These are phyloP conservation scores for Ondatra zibethicus DNA, from an alignment of 2,113 vertebrate genomes.

Conservation along the genomic window DNA sequence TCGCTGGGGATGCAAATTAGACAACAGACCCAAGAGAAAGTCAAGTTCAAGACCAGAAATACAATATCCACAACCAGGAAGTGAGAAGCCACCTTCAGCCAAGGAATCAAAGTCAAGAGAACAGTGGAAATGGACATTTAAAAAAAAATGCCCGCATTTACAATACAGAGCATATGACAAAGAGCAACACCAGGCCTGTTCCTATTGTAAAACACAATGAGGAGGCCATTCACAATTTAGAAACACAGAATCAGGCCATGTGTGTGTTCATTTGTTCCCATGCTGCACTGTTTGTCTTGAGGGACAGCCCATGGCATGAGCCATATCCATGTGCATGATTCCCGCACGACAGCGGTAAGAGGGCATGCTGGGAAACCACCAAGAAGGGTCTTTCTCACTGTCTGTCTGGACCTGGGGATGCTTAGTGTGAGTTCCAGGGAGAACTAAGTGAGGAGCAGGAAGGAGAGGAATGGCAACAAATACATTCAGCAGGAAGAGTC, in stretches of 20 bases:
- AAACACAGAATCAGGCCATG: background rate
- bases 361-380: background rate
- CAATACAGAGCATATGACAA: background rate
- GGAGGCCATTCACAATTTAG: background rate
- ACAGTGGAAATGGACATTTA: background rate
- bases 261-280: background rate
- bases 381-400: background rate
- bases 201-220: background rate
- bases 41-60: background rate
- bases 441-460: background rate
- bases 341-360: background rate
- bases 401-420: background rate
- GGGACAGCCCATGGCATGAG: background rate
- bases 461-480: background rate
- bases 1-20: background rate
- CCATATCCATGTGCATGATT: too few species aligned
- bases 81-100: background rate
- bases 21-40: background rate
- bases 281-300: background rate
- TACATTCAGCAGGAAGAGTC: background rate
- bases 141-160: background rate
- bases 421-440: background rate
- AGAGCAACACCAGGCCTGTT: fast-evolving
- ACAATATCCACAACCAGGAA: background rate
- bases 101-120: background rate